Conservation (phyloP, 2,888 invertebrate genomes). For the Tipula helvola region DNA sequence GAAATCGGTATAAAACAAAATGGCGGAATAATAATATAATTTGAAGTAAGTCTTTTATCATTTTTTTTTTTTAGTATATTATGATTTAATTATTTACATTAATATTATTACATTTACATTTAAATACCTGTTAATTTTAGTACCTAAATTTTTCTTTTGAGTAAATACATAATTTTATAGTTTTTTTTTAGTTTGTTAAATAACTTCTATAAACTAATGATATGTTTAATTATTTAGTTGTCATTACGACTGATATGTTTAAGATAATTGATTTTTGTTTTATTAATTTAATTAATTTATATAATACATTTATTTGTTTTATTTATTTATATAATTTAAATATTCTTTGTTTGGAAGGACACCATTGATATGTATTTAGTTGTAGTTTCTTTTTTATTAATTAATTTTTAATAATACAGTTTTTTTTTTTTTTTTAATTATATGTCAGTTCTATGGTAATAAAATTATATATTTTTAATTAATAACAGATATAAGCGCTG, state of each 20-base stretch:
- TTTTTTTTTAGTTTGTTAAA: not conserved
- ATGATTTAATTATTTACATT: not conserved
- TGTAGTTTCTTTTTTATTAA: not conserved
- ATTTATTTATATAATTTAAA: not conserved
- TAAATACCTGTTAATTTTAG: not conserved
- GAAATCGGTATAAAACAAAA: not conserved
- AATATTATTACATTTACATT: not conserved
- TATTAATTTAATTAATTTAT: not conserved
- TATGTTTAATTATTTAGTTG: not conserved
- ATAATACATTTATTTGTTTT: not conserved
- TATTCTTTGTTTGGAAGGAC: conserved; percentile 13
- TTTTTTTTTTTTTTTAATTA: not conserved
- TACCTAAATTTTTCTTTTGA: not conserved
- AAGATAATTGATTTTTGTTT: not conserved
- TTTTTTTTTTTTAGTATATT: not conserved
- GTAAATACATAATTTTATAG: not conserved
- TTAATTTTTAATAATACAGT: conserved; percentile 6
- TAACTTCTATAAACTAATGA: not conserved
- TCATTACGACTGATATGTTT: not conserved
- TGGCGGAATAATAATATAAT: not conserved
- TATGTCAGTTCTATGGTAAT: not conserved
- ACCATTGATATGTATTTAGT: conserved; percentile 14
- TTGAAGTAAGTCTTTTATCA: not conserved
- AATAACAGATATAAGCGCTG: not conserved
- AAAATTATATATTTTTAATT: not conserved